phyloP scores from a whole-genome alignment of 1,140 invertebrate genomes.

The Vanessa tameamea region DNA sequence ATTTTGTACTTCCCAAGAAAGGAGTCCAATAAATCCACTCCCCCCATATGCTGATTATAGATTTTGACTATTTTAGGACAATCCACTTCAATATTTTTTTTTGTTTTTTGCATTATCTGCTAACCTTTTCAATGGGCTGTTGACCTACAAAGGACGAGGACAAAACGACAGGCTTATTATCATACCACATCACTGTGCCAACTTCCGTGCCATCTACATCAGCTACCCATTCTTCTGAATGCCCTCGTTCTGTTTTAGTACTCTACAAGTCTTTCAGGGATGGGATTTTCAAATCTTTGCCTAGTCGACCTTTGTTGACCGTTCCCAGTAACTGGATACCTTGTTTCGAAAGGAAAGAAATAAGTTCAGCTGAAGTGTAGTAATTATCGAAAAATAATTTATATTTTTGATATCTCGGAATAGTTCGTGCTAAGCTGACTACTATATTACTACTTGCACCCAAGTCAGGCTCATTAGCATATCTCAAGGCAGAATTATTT shows the following conservation, averaged over 20 bases:
- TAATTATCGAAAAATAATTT: conserved; percentile 32
- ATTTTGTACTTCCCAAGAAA: conserved; percentile 26
- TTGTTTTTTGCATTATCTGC: conserved; percentile 17
- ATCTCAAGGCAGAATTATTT: conserved; percentile 7
- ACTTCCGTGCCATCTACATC: conserved; percentile 5
- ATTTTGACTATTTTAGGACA: conserved; percentile 18
- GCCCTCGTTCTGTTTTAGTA: background rate
- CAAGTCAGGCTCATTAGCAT: conserved; percentile 17
- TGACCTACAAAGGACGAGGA: conserved; percentile 25
- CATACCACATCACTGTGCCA: conserved; percentile 26
- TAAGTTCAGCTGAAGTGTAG: conserved; percentile 18
- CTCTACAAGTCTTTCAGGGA: background rate
- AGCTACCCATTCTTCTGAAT: conserved; percentile 23
- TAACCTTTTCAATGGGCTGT: conserved; percentile 12
- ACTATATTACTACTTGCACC: background rate
- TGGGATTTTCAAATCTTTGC: background rate
- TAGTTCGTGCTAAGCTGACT: background rate
- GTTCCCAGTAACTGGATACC: background rate
- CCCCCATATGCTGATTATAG: conserved; percentile 22
- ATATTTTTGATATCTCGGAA: conserved; percentile 6
- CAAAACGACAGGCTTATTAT: conserved; percentile 21
- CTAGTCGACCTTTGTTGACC: background rate
- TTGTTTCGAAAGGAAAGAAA: background rate
- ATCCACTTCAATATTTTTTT: conserved; percentile 21
- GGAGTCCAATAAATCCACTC: conserved; percentile 18